Evolutionary conservation across 1,140 invertebrate genomes (phyloP).

Genomic region (Leptopilina boulardi): DNA sequence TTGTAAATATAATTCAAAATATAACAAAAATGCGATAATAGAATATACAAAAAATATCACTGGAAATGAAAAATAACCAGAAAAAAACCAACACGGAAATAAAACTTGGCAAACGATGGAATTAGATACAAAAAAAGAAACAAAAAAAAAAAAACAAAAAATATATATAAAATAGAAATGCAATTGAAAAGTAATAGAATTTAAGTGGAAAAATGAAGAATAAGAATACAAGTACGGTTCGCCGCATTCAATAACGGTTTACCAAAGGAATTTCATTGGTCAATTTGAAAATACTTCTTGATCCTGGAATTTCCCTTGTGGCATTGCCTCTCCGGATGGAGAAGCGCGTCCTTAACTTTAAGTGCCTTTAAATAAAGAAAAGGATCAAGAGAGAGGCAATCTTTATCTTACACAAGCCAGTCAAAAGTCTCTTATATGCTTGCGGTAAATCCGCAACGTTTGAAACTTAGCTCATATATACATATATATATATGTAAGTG

Average conservation of each 20-base stretch:
- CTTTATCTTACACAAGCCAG: slow-evolving; percentile 4
- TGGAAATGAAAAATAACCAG: too few species aligned
- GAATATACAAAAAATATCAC: too few species aligned
- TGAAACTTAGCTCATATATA: slow-evolving; percentile 11
- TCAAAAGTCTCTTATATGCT: not conserved
- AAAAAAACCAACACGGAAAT: not conserved
- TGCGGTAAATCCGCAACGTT: not conserved
- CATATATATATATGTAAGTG: not conserved
- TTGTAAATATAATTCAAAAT: too few species aligned
- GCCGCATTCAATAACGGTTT: slow-evolving; percentile 2
- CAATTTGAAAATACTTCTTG: slow-evolving; percentile 27
- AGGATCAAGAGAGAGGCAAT: not conserved
- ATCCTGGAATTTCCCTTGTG: slow-evolving; percentile 30
- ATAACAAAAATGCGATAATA: too few species aligned
- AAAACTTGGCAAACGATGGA: not conserved
- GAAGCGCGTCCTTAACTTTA: slow-evolving; percentile 27
- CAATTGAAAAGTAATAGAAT: not conserved
- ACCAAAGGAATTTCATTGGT: slow-evolving; percentile 24
- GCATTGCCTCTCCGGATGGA: not conserved
- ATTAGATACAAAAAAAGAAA: not conserved
- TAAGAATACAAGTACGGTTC: not conserved
- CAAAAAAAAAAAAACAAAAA: not conserved
- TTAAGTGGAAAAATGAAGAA: slow-evolving; percentile 6
- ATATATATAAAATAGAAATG: slow-evolving; percentile 13
- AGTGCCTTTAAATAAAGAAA: slow-evolving; percentile 33